These are phyloP conservation scores for Drosophila kuntzei DNA, from an alignment of 2,888 invertebrate species.

Conservation along the genomic window DNA sequence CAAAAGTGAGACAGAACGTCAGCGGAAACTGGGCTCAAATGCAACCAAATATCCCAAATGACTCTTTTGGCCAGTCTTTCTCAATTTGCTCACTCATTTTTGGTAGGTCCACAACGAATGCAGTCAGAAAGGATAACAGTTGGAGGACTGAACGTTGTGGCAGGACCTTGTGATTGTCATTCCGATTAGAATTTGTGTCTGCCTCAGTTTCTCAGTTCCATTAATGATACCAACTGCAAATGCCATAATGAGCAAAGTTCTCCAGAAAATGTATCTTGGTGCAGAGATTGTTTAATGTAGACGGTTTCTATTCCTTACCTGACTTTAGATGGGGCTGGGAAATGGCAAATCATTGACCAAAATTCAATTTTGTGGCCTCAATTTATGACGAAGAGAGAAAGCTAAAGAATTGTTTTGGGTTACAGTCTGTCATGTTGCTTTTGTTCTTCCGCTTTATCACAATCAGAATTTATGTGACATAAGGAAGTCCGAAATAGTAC, in stretches of 20 bases:
- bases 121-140: not conserved
- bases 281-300: constrained; percentile 1
- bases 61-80: not conserved
- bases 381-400: constrained; percentile 35
- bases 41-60: constrained; percentile 5
- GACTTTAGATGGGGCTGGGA: not conserved
- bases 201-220: not conserved
- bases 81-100: not conserved
- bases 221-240: constrained; percentile 3
- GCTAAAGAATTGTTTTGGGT: constrained; percentile 35
- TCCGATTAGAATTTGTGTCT: not conserved
- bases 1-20: constrained; percentile 21
- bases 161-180: not conserved
- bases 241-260: constrained; percentile 12
- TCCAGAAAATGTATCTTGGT: not conserved
- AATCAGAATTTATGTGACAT: constrained; percentile 70
- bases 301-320: not conserved
- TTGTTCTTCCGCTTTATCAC: constrained; percentile 55
- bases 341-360: constrained; percentile 27
- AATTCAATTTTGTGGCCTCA: constrained; percentile 54
- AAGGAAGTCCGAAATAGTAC: constrained; percentile 43
- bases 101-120: constrained; percentile 8
- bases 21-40: not conserved
- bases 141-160: not conserved
- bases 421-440: constrained; percentile 26